phyloP scores from a whole-genome alignment of 2,797 vertebrate genomes.

The Myoxocephalus aenaeus region DNA sequence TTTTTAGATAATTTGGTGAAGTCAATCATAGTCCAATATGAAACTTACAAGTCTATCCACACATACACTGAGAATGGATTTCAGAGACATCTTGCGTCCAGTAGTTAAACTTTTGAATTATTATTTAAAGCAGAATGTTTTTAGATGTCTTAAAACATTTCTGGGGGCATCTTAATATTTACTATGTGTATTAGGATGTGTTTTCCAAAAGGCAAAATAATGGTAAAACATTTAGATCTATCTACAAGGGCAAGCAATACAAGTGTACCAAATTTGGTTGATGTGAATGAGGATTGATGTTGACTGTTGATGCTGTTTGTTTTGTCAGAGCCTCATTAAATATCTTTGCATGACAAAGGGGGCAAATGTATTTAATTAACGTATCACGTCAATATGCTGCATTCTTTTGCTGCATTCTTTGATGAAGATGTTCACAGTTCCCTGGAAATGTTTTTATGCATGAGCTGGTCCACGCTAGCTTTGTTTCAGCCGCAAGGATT shows the following conservation, averaged over 20 bases:
- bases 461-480: conserved; percentile 3
- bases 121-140: conserved; percentile 11
- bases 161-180: neutral
- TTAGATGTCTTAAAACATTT: conserved; percentile 13
- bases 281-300: neutral
- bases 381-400: neutral
- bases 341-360: neutral
- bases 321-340: neutral
- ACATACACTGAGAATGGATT: neutral
- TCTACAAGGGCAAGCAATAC: neutral
- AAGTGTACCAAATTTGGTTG: neutral
- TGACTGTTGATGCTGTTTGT: neutral
- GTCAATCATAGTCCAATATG: neutral
- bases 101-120: neutral
- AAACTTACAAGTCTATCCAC: neutral
- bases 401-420: conserved; percentile 25
- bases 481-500: conserved; percentile 28
- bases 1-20: neutral
- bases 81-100: neutral
- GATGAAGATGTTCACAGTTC: conserved; percentile 10
- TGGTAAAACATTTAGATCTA: neutral
- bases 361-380: neutral
- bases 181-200: neutral
- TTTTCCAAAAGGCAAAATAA: conserved; percentile 3
- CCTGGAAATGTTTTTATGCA: conserved; percentile 30